Percentiles rank a stretch among this genome's conserved stretches.
These are phyloP conservation scores for Aphidius colemani DNA, from an alignment of 2,888 invertebrate species.

Conservation along the genomic window DNA sequence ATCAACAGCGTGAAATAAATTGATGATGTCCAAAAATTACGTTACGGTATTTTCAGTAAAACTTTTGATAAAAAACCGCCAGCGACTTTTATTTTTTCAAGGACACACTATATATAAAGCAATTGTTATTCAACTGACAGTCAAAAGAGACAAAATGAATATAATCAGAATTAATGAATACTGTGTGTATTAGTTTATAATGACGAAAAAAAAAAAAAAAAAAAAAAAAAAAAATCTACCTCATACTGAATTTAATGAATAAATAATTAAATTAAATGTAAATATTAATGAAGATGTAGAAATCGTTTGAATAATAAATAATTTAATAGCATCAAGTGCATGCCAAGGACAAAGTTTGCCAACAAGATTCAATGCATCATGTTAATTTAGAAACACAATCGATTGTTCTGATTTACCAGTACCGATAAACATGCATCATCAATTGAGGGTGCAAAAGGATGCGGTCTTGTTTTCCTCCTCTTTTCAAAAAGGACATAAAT, in stretches of 20 bases:
- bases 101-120: neutral
- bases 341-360: conserved; percentile 9
- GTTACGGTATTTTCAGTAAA: conserved; percentile 7
- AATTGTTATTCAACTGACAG: conserved; percentile 12
- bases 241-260: too few species aligned
- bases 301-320: conserved; percentile 5
- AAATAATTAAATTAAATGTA: too few species aligned
- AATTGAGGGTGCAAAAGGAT: conserved; percentile 15
- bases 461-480: conserved; percentile 11
- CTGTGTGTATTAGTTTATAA: too few species aligned
- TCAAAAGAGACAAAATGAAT: neutral
- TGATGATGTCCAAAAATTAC: conserved; percentile 17
- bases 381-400: conserved; percentile 32
- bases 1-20: conserved; percentile 20
- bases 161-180: too few species aligned
- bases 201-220: too few species aligned
- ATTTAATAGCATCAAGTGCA: too few species aligned
- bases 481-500: conserved; percentile 14
- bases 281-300: neutral
- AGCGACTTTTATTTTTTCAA: conserved; percentile 5
- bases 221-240: too few species aligned
- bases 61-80: conserved; percentile 11
- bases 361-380: conserved; percentile 21
- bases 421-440: conserved; percentile 27
- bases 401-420: conserved; percentile 31